A percentile compares a stretch with the other conserved stretches of the same genome.
Conservation (phyloP, 1,140 invertebrate genomes). For the Drosophila cardini region DNA sequence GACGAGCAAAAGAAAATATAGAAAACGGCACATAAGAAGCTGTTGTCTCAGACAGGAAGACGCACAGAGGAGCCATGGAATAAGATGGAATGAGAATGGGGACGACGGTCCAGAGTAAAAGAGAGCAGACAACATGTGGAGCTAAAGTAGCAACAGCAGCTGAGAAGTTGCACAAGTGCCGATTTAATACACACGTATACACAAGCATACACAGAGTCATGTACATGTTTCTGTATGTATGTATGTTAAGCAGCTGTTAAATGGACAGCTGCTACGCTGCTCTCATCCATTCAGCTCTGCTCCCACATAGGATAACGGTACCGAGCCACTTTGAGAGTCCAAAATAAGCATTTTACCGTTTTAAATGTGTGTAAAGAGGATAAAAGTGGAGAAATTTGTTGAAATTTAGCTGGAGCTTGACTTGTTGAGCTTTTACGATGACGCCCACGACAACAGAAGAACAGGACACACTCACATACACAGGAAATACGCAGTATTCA, state of each 20-base stretch:
- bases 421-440: conserved; percentile 37
- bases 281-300: conserved; percentile 17
- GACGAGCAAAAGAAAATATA: conserved; percentile 50
- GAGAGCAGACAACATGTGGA: conserved; percentile 61
- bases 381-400: neutral
- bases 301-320: conserved; percentile 44
- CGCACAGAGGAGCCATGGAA: conserved; percentile 15
- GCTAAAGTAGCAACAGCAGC: conserved; percentile 25
- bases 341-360: conserved; percentile 40
- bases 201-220: conserved; percentile 15
- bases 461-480: neutral
- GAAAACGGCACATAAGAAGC: conserved; percentile 44
- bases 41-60: conserved; percentile 52
- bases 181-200: conserved; percentile 49
- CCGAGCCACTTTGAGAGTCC: conserved; percentile 1
- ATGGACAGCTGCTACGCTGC: conserved; percentile 34
- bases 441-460: conserved; percentile 3
- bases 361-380: neutral
- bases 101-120: neutral
- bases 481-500: conserved; percentile 26
- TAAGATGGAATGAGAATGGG: conserved; percentile 5
- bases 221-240: conserved; percentile 16
- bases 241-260: conserved; percentile 73
- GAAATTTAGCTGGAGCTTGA: conserved; percentile 23
- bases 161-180: conserved; percentile 74